Evolutionary conservation across 2,888 invertebrate genomes (phyloP).

Genomic region (Drosophila kambysellisi): DNA sequence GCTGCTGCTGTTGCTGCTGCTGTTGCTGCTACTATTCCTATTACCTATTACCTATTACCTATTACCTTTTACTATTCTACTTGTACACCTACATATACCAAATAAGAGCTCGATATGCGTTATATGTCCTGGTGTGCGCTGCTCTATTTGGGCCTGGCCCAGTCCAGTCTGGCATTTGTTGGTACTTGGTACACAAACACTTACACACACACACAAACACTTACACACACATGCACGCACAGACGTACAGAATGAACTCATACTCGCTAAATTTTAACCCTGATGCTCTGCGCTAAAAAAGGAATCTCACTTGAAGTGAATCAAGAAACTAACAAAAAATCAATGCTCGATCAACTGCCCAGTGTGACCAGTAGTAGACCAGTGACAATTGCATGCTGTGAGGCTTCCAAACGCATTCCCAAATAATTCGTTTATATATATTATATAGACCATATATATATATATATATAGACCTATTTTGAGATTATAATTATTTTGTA

Average conservation of each 20-base stretch:
- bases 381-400: slow-evolving; percentile 57
- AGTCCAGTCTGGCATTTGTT: slow-evolving; percentile 26
- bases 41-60: slow-evolving; percentile 16
- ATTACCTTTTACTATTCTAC: slow-evolving; percentile 8
- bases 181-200: slow-evolving; percentile 32
- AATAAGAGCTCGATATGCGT: not conserved
- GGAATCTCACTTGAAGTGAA: slow-evolving; percentile 56
- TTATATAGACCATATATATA: not conserved
- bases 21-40: slow-evolving; percentile 45
- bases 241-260: slow-evolving; percentile 1
- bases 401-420: slow-evolving; percentile 50
- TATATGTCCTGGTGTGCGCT: slow-evolving; percentile 3
- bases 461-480: slow-evolving; percentile 20
- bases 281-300: slow-evolving; percentile 31
- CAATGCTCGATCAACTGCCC: slow-evolving; percentile 36
- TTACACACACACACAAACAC: slow-evolving; percentile 1
- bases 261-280: slow-evolving; percentile 11
- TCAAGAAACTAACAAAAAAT: slow-evolving; percentile 15
- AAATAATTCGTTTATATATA: slow-evolving; percentile 19
- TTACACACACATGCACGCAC: slow-evolving; percentile 10
- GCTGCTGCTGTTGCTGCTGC: slow-evolving; percentile 21
- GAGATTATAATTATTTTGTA: slow-evolving; percentile 35
- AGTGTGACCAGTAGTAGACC: slow-evolving; percentile 36
- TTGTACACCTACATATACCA: slow-evolving; percentile 7
- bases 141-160: not conserved